phyloP scores from a whole-genome alignment of 1,140 invertebrate species.

The Brachystomella parvula region DNA sequence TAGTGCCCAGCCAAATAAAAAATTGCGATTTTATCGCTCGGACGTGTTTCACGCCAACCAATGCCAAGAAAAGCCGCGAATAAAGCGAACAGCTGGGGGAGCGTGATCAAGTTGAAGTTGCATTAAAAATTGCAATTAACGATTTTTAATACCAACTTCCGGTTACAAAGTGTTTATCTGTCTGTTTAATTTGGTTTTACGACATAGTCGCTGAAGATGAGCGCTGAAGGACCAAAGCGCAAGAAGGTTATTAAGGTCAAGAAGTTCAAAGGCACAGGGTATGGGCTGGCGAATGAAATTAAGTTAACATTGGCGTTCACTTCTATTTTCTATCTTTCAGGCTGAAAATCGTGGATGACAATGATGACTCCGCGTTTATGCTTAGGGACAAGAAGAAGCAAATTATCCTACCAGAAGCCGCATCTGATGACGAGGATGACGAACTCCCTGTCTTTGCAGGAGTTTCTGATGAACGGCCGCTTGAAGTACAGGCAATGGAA shows the following conservation, averaged over 20 bases:
- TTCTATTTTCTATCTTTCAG: conserved; percentile 49
- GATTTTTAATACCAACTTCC: too few relatives aligned
- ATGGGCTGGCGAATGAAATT: conserved; percentile 26
- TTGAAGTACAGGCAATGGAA: conserved; percentile 56
- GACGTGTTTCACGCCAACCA: too few relatives aligned
- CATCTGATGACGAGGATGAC: conserved; percentile 77
- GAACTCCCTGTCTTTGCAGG: conserved; percentile 80
- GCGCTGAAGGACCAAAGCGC: too few relatives aligned
- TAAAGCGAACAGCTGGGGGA: too few relatives aligned
- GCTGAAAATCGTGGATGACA: conserved; percentile 83
- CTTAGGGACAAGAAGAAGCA: conserved; percentile 59
- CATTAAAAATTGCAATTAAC: too few relatives aligned
- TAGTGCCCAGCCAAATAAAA: too few relatives aligned
- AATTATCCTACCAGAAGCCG: conserved; percentile 65
- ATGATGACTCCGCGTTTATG: conserved; percentile 61
- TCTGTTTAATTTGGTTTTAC: too few relatives aligned
- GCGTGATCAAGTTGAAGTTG: too few relatives aligned
- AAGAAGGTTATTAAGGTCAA: conserved; percentile 19
- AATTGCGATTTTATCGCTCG: too few relatives aligned
- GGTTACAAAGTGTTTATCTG: too few relatives aligned
- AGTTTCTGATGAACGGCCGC: conserved; percentile 75
- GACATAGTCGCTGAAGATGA: too few relatives aligned
- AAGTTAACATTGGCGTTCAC: conserved; percentile 1
- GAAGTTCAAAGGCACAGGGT: conserved; percentile 39
- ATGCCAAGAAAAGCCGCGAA: too few relatives aligned